phyloP scores from a whole-genome alignment of 2,888 invertebrate genomes.

The Tenodera sinensis region DNA sequence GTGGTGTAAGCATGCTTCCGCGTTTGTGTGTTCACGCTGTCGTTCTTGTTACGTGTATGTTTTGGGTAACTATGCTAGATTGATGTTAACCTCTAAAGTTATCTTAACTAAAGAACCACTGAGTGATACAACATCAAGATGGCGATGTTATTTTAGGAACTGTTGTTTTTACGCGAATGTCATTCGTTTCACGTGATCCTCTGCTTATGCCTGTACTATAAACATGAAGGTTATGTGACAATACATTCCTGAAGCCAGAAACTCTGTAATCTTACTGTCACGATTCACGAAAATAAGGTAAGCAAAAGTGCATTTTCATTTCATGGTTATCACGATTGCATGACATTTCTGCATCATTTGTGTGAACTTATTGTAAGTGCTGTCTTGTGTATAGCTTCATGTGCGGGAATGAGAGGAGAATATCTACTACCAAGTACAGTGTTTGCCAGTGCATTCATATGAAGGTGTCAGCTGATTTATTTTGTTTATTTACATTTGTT shows the following conservation, averaged over 20 bases:
- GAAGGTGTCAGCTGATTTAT: not conserved
- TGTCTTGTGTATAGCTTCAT: not conserved
- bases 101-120: conserved; percentile 18
- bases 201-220: not conserved
- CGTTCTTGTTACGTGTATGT: conserved; percentile 21
- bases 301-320: not conserved
- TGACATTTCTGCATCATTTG: not conserved
- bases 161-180: conserved; percentile 5
- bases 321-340: not conserved
- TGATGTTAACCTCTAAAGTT: conserved; percentile 10
- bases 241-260: not conserved
- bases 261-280: not conserved
- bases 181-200: not conserved
- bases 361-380: not conserved
- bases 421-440: not conserved
- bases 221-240: conserved; percentile 8
- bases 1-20: conserved; percentile 24
- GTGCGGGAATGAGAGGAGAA: not conserved
- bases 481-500: not conserved
- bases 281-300: not conserved
- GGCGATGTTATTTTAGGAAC: conserved; percentile 29
- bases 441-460: not conserved
- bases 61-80: conserved; percentile 14
- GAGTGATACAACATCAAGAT: conserved; percentile 29
- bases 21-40: conserved; percentile 21